A percentile compares a stretch with the other conserved stretches of the same genome.
phyloP scores from a whole-genome alignment of 2,797 vertebrate species.

The Macroramphosus scolopax region DNA sequence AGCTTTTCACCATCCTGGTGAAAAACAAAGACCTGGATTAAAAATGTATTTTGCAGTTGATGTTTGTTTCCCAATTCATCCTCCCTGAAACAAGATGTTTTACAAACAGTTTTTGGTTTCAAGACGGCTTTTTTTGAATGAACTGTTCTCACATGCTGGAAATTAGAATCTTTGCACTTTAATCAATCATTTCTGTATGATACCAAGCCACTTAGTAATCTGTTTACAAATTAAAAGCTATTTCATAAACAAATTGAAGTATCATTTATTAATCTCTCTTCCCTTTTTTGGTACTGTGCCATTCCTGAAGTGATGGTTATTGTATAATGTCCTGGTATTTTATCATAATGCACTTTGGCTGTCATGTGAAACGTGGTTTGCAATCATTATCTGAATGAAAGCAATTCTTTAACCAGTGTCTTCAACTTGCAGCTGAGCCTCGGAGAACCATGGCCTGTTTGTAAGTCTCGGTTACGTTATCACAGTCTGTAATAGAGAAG shows the following conservation, averaged over 20 bases:
- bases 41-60: too few species aligned
- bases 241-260: neutral
- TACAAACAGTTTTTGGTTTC: constrained; percentile 40
- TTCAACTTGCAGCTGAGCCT: constrained; percentile 75
- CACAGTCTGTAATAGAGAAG: constrained; percentile 84
- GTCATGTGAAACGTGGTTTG: constrained; percentile 13
- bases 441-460: constrained; percentile 71
- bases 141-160: too few species aligned
- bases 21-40: too few species aligned
- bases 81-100: neutral
- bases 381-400: constrained; percentile 7
- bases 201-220: neutral
- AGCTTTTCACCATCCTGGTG: too few species aligned
- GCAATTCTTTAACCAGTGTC: constrained; percentile 5
- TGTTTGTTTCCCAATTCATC: too few species aligned
- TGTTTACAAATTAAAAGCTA: neutral
- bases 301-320: constrained; percentile 33
- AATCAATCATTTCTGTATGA: constrained; percentile 5
- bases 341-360: constrained; percentile 37
- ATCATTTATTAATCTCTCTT: neutral
- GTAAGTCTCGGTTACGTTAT: constrained; percentile 77
- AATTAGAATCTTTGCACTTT: constrained; percentile 21
- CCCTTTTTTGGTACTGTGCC: constrained; percentile 53
- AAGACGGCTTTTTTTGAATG: too few species aligned
- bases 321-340: constrained; percentile 13